Evolutionary conservation across 2,888 invertebrate genomes (phyloP).

Genomic region (Autographa pulchrina): DNA sequence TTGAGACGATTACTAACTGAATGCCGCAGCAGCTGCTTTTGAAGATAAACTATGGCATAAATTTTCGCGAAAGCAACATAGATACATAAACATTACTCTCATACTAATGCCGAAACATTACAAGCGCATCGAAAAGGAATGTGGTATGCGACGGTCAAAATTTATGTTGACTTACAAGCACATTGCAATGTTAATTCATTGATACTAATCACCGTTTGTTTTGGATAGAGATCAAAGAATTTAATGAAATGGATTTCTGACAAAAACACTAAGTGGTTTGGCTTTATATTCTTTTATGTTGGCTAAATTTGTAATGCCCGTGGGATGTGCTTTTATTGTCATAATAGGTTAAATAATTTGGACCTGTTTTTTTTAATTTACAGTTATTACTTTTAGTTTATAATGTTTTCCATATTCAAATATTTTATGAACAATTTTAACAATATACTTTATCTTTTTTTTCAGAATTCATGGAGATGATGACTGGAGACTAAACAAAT

Average conservation of each 20-base stretch:
- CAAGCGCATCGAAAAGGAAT: constrained; percentile 40
- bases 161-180: constrained; percentile 56
- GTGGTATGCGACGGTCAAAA: constrained; percentile 47
- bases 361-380: neutral
- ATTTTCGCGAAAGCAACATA: constrained; percentile 56
- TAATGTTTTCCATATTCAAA: neutral
- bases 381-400: too few species aligned
- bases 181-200: constrained; percentile 43
- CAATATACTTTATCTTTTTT: constrained; percentile 68
- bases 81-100: constrained; percentile 55
- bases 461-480: constrained; percentile 98
- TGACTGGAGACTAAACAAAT: constrained; percentile 94
- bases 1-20: constrained; percentile 37
- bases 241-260: constrained; percentile 29
- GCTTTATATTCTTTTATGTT: constrained; percentile 19
- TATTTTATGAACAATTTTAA: constrained; percentile 3
- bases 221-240: constrained; percentile 63
- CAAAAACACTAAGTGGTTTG: constrained; percentile 26
- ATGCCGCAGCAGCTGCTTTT: constrained; percentile 47
- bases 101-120: constrained; percentile 56
- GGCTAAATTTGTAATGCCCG: constrained; percentile 1
- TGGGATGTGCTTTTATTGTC: constrained; percentile 14
- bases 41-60: constrained; percentile 60
- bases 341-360: constrained; percentile 12
- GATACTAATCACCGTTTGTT: constrained; percentile 46